These are phyloP conservation scores for Mus spicilegus DNA, from an alignment of 2,113 vertebrate genomes.

Conservation along the genomic window DNA sequence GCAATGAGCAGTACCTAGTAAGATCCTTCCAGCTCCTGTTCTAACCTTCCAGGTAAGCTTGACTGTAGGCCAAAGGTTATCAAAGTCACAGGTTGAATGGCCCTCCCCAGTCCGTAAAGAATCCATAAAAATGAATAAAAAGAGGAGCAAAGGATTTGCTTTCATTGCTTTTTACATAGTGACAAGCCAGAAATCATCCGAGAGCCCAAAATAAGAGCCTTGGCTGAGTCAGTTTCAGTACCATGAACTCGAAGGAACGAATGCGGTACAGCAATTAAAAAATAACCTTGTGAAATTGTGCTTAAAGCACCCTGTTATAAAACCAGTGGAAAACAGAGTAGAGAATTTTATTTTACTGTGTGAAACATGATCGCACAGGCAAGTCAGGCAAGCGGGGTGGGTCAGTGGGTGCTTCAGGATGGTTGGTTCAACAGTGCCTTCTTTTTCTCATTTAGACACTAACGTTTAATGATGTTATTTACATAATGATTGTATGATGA, in stretches of 20 bases:
- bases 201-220: not conserved
- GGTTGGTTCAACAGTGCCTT: not conserved
- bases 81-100: not conserved
- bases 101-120: not conserved
- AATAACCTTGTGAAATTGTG: not conserved
- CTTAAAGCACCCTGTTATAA: not conserved
- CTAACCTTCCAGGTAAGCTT: not conserved
- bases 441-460: constrained; percentile 2
- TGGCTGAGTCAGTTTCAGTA: not conserved
- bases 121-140: not conserved
- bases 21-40: not conserved
- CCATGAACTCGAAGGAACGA: constrained; percentile 16
- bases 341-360: not conserved
- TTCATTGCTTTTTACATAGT: not conserved
- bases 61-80: not conserved
- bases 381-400: not conserved
- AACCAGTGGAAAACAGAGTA: not conserved
- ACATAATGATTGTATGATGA: not conserved
- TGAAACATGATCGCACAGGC: not conserved
- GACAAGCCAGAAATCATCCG: constrained; percentile 34
- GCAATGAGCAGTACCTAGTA: not conserved
- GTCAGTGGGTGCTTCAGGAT: not conserved
- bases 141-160: not conserved
- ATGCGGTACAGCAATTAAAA: constrained; percentile 35
- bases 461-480: constrained; percentile 19